A percentile compares a stretch with the other conserved stretches of the same genome.
phyloP scores from a whole-genome alignment of 2,797 vertebrate species.

The Sebastes alutus region DNA sequence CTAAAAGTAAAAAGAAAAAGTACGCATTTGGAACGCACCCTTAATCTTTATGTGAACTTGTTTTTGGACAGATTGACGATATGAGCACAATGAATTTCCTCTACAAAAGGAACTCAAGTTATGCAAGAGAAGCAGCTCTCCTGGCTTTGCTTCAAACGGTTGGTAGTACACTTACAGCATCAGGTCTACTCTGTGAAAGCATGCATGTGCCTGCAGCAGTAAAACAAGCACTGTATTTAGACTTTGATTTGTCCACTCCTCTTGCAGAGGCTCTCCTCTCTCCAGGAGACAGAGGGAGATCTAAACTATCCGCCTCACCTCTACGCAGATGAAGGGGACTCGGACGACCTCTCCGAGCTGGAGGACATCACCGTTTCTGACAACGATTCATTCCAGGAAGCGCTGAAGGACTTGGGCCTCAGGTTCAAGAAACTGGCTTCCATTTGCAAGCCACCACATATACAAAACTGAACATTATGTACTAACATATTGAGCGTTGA shows the following conservation, averaged over 20 bases:
- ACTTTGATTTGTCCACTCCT: neutral
- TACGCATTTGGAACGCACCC: no score
- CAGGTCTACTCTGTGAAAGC: neutral
- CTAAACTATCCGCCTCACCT: conserved; percentile 44
- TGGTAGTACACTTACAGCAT: neutral
- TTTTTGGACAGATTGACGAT: neutral
- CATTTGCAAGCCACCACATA: conserved; percentile 32
- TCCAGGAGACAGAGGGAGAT: conserved; percentile 20
- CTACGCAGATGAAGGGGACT: conserved; percentile 56
- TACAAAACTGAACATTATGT: neutral
- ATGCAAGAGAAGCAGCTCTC: neutral
- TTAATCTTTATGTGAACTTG: neutral
- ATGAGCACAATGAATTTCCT: neutral
- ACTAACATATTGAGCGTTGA: neutral
- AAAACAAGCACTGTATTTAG: neutral
- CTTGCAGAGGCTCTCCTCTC: conserved; percentile 48
- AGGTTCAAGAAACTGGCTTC: conserved; percentile 55
- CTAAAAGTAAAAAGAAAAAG: no score
- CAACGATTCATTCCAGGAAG: neutral
- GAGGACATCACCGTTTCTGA: conserved; percentile 38
- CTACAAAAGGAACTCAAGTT: neutral
- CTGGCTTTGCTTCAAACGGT: conserved; percentile 28
- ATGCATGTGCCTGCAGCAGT: neutral
- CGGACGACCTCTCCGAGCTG: conserved; percentile 8
- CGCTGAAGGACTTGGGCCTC: conserved; percentile 42